Conservation (phyloP, 1,140 invertebrate genomes). For the Macrosteles quadrilineatus region DNA sequence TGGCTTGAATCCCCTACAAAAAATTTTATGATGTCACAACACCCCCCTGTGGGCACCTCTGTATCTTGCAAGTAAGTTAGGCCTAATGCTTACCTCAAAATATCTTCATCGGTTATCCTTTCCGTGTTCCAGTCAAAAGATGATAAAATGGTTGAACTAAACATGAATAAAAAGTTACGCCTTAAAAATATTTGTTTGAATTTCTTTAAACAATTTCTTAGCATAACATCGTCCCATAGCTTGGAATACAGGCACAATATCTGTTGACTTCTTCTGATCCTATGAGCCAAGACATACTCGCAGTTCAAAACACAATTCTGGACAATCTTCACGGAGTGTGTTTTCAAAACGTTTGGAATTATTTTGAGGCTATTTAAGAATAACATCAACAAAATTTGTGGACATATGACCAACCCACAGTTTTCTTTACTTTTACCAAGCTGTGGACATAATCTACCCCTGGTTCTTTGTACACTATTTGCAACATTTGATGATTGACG, state of each 20-base stretch:
- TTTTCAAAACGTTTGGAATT: slow-evolving; percentile 41
- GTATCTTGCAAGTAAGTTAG: too few relatives aligned
- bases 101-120: slow-evolving; percentile 55
- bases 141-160: slow-evolving; percentile 47
- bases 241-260: slow-evolving; percentile 62
- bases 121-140: slow-evolving; percentile 59
- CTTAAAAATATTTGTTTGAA: slow-evolving; percentile 55
- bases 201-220: slow-evolving; percentile 56
- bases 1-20: too few relatives aligned
- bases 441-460: too few relatives aligned
- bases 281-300: slow-evolving; percentile 63
- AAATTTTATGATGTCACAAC: too few relatives aligned
- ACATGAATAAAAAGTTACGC: slow-evolving; percentile 40
- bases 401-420: too few relatives aligned
- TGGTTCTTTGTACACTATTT: too few relatives aligned
- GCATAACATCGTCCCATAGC: slow-evolving; percentile 61
- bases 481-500: too few relatives aligned
- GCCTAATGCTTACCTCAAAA: slow-evolving; percentile 50
- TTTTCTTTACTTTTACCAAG: too few relatives aligned
- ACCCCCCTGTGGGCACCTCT: too few relatives aligned
- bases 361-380: slow-evolving; percentile 24
- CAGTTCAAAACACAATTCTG: slow-evolving; percentile 60
- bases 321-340: slow-evolving; percentile 52
- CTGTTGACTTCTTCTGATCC: slow-evolving; percentile 60
- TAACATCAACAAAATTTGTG: slow-evolving; percentile 45